phyloP scores from a whole-genome alignment of 2,888 invertebrate genomes.

The Galeopsomyia nigrocyanea region DNA sequence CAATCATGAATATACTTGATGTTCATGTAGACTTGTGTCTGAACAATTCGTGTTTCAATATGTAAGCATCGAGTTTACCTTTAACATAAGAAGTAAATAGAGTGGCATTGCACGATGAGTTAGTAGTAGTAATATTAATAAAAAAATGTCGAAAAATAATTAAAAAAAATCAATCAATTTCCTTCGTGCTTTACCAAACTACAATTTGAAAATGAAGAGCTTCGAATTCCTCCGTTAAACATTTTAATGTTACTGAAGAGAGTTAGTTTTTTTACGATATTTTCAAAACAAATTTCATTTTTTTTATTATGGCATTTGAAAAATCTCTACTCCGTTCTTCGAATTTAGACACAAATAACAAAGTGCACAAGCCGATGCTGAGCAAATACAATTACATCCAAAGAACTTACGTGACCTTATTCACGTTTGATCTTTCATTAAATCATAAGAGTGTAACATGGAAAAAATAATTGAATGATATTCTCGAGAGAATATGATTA shows the following conservation, averaged over 20 bases:
- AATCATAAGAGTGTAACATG: constrained; percentile 32
- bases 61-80: constrained; percentile 56
- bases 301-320: constrained; percentile 3
- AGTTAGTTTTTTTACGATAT: constrained; percentile 32
- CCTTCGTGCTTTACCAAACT: constrained; percentile 33
- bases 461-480: constrained; percentile 6
- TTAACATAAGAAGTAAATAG: constrained; percentile 52
- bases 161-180: constrained; percentile 37
- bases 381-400: constrained; percentile 34
- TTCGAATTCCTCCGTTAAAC: constrained; percentile 28
- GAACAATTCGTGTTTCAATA: constrained; percentile 52
- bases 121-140: constrained; percentile 35
- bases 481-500: constrained; percentile 27
- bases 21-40: constrained; percentile 55
- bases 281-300: neutral
- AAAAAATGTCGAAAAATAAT: constrained; percentile 30
- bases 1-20: constrained; percentile 52
- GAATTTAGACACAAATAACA: constrained; percentile 46
- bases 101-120: constrained; percentile 53
- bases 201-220: constrained; percentile 36
- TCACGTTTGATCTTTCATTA: constrained; percentile 37
- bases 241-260: constrained; percentile 42
- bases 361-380: constrained; percentile 28
- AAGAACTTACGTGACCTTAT: constrained; percentile 38
- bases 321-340: constrained; percentile 7